These are phyloP conservation scores for Brenthis hecate DNA, from an alignment of 2,888 invertebrate genomes.

Conservation along the genomic window DNA sequence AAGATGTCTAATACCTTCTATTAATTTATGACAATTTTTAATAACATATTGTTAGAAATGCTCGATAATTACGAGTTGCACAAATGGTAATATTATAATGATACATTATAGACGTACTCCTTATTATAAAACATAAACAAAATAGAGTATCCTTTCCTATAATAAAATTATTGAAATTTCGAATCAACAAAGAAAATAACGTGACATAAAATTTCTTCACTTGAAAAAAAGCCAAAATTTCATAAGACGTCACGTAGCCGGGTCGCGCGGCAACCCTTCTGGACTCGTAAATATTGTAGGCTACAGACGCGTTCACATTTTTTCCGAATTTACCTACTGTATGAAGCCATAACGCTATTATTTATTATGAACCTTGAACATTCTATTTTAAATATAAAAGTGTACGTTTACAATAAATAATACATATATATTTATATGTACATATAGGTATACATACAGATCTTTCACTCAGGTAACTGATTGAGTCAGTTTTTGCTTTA, in stretches of 20 bases:
- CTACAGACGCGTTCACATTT: slow-evolving; percentile 63
- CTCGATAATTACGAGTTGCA: too few relatives aligned
- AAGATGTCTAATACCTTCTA: too few relatives aligned
- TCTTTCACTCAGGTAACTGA: too few relatives aligned
- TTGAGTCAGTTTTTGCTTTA: too few relatives aligned
- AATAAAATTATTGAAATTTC: not conserved
- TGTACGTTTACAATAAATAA: too few relatives aligned
- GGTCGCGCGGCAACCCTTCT: slow-evolving; percentile 54
- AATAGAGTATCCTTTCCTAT: not conserved
- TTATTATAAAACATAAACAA: too few relatives aligned
- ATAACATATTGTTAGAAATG: too few relatives aligned
- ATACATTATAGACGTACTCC: too few relatives aligned
- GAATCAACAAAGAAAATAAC: slow-evolving; percentile 21
- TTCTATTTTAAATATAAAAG: not conserved
- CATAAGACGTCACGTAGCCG: slow-evolving; percentile 59
- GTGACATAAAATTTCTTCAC: slow-evolving; percentile 34
- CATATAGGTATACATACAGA: too few relatives aligned
- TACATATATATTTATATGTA: too few relatives aligned
- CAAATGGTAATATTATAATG: too few relatives aligned
- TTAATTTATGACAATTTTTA: too few relatives aligned
- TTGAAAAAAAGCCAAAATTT: slow-evolving; percentile 52
- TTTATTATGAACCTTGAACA: not conserved
- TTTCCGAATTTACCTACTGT: slow-evolving; percentile 60
- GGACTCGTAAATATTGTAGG: slow-evolving; percentile 74
- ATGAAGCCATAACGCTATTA: slow-evolving; percentile 46